phyloP scores from a whole-genome alignment of 2,888 invertebrate genomes.

The Drosophila setosimentum region DNA sequence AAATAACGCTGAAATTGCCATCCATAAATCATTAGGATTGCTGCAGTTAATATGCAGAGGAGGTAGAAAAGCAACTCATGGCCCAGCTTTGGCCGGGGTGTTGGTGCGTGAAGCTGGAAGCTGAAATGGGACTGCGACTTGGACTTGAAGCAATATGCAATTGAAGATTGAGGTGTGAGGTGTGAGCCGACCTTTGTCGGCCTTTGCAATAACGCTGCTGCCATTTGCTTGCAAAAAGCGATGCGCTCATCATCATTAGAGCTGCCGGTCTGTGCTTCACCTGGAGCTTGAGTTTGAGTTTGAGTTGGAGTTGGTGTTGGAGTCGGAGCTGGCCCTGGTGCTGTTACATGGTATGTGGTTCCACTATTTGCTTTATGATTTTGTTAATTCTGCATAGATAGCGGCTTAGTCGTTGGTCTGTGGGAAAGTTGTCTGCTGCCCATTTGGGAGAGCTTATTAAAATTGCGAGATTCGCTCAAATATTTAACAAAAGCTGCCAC shows the following conservation, averaged over 20 bases:
- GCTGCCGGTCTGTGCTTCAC: conserved; percentile 18
- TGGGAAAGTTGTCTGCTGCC: conserved; percentile 53
- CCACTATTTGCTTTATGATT: conserved; percentile 77
- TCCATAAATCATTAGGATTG: conserved; percentile 77
- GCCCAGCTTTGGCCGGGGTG: conserved; percentile 28
- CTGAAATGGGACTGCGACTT: conserved; percentile 12
- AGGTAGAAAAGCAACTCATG: conserved; percentile 30
- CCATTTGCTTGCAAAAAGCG: conserved; percentile 80
- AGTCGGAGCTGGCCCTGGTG: conserved; percentile 19
- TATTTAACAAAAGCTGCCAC: conserved; percentile 53
- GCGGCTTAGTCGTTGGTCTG: conserved; percentile 21
- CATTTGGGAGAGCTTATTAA: conserved; percentile 71
- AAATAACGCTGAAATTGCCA: conserved; percentile 77
- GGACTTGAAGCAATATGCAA: conserved; percentile 41
- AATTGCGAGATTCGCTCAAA: conserved; percentile 61
- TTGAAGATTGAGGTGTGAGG: conserved; percentile 75
- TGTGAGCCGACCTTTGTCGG: conserved; percentile 67
- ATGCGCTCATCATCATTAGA: conserved; percentile 81
- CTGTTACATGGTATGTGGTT: conserved; percentile 44
- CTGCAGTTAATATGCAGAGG: conserved; percentile 37
- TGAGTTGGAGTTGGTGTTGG: conserved; percentile 3
- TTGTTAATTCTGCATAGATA: conserved; percentile 71
- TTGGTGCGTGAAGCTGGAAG: conserved; percentile 9
- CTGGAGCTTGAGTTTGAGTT: not conserved
- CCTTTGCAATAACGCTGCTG: conserved; percentile 71